Conservation (phyloP, 2,888 invertebrate genomes). For the Oegoconia quadripuncta region DNA sequence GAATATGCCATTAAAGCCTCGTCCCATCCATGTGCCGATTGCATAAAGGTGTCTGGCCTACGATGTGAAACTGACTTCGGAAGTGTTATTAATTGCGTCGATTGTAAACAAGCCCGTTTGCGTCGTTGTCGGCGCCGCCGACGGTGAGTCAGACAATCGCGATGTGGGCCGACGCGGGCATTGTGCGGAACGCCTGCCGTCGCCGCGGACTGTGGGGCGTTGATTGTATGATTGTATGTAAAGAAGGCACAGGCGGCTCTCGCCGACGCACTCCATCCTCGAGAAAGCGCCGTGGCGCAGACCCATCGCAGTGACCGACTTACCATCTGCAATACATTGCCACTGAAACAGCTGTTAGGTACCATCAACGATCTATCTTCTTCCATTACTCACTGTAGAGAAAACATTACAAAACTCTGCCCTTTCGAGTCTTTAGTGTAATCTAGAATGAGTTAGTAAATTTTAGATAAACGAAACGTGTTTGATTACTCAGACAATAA, state of each 20-base stretch:
- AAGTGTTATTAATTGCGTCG: constrained; percentile 61
- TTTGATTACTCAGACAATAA: constrained; percentile 22
- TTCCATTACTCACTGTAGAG: not conserved
- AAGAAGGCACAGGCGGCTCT: constrained; percentile 69
- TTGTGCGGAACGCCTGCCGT: constrained; percentile 35
- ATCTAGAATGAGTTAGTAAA: not conserved
- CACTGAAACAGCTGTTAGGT: not conserved
- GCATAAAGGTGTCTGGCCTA: constrained; percentile 9
- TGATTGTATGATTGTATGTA: constrained; percentile 70
- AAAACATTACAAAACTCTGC: no score
- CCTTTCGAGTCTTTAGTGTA: not conserved
- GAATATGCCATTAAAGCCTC: not conserved
- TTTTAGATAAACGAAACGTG: constrained; percentile 17
- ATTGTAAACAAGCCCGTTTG: constrained; percentile 68
- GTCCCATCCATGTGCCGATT: not conserved
- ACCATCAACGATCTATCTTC: not conserved
- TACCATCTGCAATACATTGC: constrained; percentile 6
- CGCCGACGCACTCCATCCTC: constrained; percentile 45
- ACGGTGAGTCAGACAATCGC: constrained; percentile 65
- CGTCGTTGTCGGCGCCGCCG: constrained; percentile 47
- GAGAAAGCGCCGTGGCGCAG: constrained; percentile 43
- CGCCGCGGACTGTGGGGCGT: constrained; percentile 30
- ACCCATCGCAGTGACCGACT: constrained; percentile 15
- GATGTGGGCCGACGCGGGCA: constrained; percentile 62
- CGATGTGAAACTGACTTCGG: constrained; percentile 36